phyloP scores from a whole-genome alignment of 2,113 vertebrate species.

The Eonycteris spelaea region DNA sequence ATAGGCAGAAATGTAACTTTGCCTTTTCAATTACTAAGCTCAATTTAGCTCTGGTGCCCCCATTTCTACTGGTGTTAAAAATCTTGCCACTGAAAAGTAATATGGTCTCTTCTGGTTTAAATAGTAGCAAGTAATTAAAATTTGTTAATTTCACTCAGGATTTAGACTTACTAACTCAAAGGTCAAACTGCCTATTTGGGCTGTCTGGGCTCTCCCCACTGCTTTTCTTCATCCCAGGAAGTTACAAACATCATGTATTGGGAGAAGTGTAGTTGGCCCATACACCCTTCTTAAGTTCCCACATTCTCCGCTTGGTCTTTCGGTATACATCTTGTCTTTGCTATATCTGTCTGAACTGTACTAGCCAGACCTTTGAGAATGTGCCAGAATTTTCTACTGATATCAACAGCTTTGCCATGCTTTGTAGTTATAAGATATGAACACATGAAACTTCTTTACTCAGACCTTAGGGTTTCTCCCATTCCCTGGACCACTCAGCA shows the following conservation, averaged over 20 bases:
- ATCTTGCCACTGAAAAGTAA: background rate
- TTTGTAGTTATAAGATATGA: background rate
- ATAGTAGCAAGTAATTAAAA: constrained; percentile 23
- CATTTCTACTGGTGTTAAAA: background rate
- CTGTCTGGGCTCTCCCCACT: background rate
- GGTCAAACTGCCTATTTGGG: background rate
- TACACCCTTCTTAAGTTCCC: background rate
- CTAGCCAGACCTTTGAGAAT: background rate
- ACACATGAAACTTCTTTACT: background rate
- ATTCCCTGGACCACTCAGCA: background rate
- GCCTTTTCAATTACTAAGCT: background rate
- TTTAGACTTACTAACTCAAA: constrained; percentile 41
- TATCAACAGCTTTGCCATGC: background rate
- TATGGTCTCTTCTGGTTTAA: constrained; percentile 25
- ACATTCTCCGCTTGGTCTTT: background rate
- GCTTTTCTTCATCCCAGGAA: background rate
- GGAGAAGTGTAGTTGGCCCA: background rate
- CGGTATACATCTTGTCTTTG: background rate
- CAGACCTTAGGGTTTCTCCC: background rate
- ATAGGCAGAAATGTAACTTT: background rate
- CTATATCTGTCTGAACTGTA: background rate
- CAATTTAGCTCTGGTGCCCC: background rate
- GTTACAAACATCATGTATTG: background rate
- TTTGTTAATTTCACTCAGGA: background rate
- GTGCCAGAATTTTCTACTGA: background rate